Evolutionary conservation across 2,113 vertebrate genomes (phyloP).

Genomic region (Albula goreensis): DNA sequence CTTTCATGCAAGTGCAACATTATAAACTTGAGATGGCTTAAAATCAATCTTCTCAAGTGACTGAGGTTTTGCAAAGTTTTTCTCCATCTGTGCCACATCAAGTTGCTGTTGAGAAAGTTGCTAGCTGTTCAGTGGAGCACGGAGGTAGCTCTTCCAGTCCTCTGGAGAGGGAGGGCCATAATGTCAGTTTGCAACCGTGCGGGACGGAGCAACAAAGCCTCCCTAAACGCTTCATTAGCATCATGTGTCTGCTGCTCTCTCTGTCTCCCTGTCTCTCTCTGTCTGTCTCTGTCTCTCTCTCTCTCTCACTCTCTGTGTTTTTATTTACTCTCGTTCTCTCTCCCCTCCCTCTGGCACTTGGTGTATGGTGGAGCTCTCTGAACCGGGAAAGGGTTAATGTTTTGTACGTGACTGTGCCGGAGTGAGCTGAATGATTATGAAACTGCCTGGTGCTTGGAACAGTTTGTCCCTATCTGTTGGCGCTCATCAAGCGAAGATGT

Average conservation of each 20-base stretch:
- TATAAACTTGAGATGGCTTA: too few species aligned
- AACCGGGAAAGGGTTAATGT: constrained; percentile 48
- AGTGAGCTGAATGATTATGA: constrained; percentile 48
- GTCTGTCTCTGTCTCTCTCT: constrained; percentile 13
- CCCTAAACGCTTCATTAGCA: background rate
- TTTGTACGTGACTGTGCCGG: constrained; percentile 45
- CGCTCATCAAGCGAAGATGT: constrained; percentile 34
- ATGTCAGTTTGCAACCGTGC: background rate
- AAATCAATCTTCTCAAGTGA: background rate
- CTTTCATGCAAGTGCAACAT: too few species aligned
- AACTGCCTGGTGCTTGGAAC: constrained; percentile 43
- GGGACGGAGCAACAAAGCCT: background rate
- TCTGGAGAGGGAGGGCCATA: background rate
- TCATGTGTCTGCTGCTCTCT: too few species aligned
- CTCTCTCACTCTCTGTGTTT: constrained; percentile 13
- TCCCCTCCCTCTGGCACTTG: background rate
- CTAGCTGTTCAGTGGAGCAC: too few species aligned
- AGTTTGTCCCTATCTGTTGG: constrained; percentile 48
- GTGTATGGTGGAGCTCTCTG: background rate
- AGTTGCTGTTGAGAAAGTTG: too few species aligned
- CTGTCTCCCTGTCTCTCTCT: background rate
- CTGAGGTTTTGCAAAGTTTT: background rate
- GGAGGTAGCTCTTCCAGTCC: too few species aligned
- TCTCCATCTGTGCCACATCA: too few species aligned
- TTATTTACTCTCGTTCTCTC: background rate